These are phyloP conservation scores for Neodon shergylaensis DNA, from an alignment of 2,113 vertebrate species.

Conservation along the genomic window DNA sequence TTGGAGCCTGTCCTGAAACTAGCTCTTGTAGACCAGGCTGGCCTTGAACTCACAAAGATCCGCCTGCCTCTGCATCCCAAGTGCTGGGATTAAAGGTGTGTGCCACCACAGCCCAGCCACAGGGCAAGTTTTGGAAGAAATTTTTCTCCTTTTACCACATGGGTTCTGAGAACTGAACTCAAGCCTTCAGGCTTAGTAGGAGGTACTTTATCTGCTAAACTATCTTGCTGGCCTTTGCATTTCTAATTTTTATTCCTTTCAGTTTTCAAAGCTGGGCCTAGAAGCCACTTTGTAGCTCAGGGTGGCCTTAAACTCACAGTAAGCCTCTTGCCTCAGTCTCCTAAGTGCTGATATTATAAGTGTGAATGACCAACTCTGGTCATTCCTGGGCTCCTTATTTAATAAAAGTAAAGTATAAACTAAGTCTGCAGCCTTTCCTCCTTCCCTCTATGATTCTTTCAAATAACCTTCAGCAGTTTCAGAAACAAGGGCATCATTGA, in stretches of 20 bases:
- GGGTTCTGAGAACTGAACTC: background rate
- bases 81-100: too few species aligned
- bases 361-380: background rate
- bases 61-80: too few species aligned
- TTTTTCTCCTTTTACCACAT: background rate
- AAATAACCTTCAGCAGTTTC: background rate
- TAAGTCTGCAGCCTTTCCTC: slow-evolving; percentile 17
- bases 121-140: background rate
- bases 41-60: too few species aligned
- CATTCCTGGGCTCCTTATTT: background rate
- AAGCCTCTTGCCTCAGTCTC: background rate
- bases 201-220: background rate
- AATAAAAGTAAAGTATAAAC: slow-evolving; percentile 24
- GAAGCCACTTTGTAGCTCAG: background rate
- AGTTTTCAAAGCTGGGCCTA: background rate
- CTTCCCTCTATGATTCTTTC: background rate
- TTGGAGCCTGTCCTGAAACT: too few species aligned
- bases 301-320: background rate
- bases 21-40: too few species aligned
- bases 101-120: background rate
- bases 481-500: background rate
- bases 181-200: background rate
- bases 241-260: background rate
- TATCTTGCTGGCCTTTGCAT: background rate
- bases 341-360: background rate